A percentile compares a stretch with the other conserved stretches of the same genome.
phyloP scores from a whole-genome alignment of 2,113 vertebrate genomes.

The Rhea pennata region DNA sequence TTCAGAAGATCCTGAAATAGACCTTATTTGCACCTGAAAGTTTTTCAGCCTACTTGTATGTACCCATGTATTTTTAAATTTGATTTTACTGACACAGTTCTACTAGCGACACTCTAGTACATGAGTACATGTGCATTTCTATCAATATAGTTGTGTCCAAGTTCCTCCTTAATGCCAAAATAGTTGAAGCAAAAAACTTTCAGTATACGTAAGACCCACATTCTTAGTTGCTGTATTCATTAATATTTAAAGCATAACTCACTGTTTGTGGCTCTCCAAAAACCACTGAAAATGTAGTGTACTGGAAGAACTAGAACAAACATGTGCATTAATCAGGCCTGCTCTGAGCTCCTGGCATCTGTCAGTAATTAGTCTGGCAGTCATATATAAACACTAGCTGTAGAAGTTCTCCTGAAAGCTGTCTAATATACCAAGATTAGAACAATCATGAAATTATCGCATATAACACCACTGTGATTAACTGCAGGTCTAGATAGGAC shows the following conservation, averaged over 20 bases:
- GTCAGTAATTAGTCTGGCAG: background rate
- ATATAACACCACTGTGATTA: constrained; percentile 47
- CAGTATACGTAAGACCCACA: background rate
- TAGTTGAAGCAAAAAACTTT: background rate
- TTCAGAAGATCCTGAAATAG: background rate
- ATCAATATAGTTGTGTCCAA: background rate
- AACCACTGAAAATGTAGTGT: background rate
- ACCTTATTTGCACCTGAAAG: background rate
- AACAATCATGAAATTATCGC: constrained; percentile 1
- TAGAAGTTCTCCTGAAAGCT: constrained; percentile 33
- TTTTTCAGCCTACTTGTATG: background rate
- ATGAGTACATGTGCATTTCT: background rate
- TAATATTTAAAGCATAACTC: constrained; percentile 4
- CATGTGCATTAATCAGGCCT: background rate
- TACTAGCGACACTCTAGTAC: background rate
- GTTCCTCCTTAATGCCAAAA: background rate
- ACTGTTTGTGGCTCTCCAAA: background rate
- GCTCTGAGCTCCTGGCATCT: constrained; percentile 15
- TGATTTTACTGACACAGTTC: background rate
- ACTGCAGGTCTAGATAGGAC: constrained; percentile 58
- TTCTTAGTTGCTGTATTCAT: background rate
- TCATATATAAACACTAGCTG: background rate
- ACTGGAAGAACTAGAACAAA: constrained; percentile 9
- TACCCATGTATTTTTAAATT: background rate
- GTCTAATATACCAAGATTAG: constrained; percentile 37